A percentile compares a stretch with the other conserved stretches of the same genome.
phyloP scores from a whole-genome alignment of 2,113 vertebrate genomes.

The Pontoporia blainvillei region DNA sequence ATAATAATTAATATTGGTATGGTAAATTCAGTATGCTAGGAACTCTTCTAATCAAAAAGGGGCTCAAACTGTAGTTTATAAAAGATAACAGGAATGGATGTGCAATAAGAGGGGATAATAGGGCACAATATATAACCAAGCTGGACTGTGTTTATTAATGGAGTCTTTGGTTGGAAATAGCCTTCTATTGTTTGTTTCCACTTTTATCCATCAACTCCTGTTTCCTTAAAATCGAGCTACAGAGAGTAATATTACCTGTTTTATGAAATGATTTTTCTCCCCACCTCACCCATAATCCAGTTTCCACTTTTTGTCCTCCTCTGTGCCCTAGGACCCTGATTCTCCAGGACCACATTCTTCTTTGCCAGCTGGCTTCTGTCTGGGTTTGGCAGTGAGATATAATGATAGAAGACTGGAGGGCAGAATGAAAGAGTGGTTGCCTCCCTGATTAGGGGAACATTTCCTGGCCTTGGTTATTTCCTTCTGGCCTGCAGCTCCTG shows the following conservation, averaged over 20 bases:
- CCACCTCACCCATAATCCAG: accelerated
- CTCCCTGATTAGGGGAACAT: background rate
- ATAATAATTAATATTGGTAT: background rate
- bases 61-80: background rate
- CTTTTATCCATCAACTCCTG: background rate
- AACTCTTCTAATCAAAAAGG: background rate
- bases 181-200: background rate
- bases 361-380: background rate
- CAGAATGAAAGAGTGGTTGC: background rate
- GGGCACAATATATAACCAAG: background rate
- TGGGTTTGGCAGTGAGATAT: background rate
- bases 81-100: background rate
- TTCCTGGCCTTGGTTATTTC: background rate
- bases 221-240: background rate
- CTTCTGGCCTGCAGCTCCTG: background rate
- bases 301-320: background rate
- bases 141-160: background rate
- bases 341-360: background rate
- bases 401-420: background rate
- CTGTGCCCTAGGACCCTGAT: background rate
- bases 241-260: background rate
- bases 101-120: background rate
- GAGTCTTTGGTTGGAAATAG: background rate
- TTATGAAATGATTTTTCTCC: background rate
- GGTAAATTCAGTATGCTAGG: background rate